Conservation (phyloP, 92 coral and sea anemone genomes). For the Phymanthus crucifer region DNA sequence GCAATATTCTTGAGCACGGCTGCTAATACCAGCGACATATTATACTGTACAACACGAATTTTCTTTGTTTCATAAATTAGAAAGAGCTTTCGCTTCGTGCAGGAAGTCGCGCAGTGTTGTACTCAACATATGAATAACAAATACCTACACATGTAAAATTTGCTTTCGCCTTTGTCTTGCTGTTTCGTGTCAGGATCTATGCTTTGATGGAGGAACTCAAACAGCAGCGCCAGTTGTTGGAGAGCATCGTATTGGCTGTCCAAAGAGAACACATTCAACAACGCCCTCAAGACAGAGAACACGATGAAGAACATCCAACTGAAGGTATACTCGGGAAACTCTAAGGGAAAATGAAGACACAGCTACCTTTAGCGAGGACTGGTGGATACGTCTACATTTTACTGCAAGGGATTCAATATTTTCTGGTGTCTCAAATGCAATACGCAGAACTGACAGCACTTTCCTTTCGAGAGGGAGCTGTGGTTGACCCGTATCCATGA, state of each 20-base stretch:
- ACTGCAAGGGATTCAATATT: no score
- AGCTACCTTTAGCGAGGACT: not conserved
- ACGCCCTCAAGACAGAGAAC: not conserved
- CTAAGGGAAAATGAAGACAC: not conserved
- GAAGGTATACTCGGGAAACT: conserved; percentile 1
- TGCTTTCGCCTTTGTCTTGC: not conserved
- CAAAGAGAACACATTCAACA: not conserved
- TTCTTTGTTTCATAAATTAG: no score
- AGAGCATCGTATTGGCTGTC: not conserved
- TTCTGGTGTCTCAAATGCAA: no score
- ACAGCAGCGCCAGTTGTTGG: not conserved
- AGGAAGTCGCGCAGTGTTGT: no score
- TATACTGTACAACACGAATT: no score
- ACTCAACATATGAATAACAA: not conserved
- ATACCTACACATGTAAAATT: not conserved
- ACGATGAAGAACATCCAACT: not conserved
- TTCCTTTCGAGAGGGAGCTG: no score
- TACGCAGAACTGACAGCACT: no score
- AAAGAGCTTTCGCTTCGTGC: no score
- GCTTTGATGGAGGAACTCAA: not conserved
- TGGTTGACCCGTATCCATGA: no score
- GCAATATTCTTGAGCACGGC: no score
- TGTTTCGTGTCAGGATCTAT: not conserved
- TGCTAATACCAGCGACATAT: no score
- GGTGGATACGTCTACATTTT: no score